Evolutionary conservation across 1,140 invertebrate species (phyloP).

Genomic region (Melanaphis sacchari): DNA sequence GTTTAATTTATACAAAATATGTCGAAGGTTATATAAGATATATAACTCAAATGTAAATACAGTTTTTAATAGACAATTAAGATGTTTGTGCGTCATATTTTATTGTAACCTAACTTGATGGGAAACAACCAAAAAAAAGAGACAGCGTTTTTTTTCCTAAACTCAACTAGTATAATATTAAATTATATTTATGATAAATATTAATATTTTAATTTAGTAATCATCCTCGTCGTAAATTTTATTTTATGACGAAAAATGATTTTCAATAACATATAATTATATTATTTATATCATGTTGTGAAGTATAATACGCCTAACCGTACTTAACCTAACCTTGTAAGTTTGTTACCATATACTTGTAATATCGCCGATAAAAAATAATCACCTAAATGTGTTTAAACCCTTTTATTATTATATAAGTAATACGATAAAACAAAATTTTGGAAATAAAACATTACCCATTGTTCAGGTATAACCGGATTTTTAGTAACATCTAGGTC

Average conservation of each 20-base stretch:
- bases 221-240: not conserved
- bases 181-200: not conserved
- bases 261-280: conserved; percentile 17
- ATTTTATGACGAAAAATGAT: conserved; percentile 8
- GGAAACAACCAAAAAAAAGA: not conserved
- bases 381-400: conserved; percentile 7
- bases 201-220: not conserved
- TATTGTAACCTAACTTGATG: no score
- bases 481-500: not conserved
- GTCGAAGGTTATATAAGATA: no score
- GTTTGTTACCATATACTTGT: not conserved
- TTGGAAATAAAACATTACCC: not conserved
- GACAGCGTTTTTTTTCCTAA: not conserved
- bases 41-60: not conserved
- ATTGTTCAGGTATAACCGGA: not conserved
- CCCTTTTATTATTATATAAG: conserved; percentile 15
- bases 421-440: not conserved
- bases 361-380: not conserved
- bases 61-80: not conserved
- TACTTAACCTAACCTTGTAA: not conserved
- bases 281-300: not conserved
- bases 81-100: not conserved
- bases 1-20: not conserved
- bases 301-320: not conserved
- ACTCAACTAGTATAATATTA: not conserved